Evolutionary conservation across 2,888 invertebrate genomes (phyloP), one percentile per base, ranked within the genome.

Genomic region (Tetheella fluctuosa): DNA sequence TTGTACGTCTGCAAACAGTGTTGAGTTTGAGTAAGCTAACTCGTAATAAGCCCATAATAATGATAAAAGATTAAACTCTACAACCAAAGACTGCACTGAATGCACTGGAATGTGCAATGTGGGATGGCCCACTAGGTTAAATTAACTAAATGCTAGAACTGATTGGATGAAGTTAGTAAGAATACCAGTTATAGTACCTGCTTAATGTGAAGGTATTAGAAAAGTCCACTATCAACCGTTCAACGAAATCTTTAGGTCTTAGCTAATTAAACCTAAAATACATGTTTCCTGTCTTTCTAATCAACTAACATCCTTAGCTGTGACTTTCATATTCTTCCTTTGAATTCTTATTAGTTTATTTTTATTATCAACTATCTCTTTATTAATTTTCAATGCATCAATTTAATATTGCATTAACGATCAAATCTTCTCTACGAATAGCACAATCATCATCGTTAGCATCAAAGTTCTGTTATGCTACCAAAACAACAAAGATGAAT

Each of bases 401-500:
- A 7, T 48, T 42, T 7, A 42, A 2, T 8, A 17, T 42, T 42
- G 7, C 42, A 42, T 42, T 30, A 30, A 30, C 30, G 13, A 34
- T 20, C 48, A 48, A 48, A 48, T 20, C 48, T 48, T 42, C 37
- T 4, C n/a, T 39, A 15, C n/a, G n/a, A n/a, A 39, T n/a, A 39
- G 5, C n/a, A 39, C n/a, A n/a, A 39, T 20, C 17, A 42, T 42
- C 42, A 48, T 20, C 48, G 20, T 39, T 39, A 39, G n/a, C 48
- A 42, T 42, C 34, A 34, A 3, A 13, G 30, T 30, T 13, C 13
- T 34, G 13, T 30, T 13, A 34, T 34, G 13, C 34, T 34, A 34
- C 13, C 1, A n/a, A 42, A 42, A 34, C 34, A 34, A 34, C 34
- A 17, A 48, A 54, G 60, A 59, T 66, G 34, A 59, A 59, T 57